Conservation (phyloP, 2,797 vertebrate genomes). For the Cirrhinus molitorella region DNA sequence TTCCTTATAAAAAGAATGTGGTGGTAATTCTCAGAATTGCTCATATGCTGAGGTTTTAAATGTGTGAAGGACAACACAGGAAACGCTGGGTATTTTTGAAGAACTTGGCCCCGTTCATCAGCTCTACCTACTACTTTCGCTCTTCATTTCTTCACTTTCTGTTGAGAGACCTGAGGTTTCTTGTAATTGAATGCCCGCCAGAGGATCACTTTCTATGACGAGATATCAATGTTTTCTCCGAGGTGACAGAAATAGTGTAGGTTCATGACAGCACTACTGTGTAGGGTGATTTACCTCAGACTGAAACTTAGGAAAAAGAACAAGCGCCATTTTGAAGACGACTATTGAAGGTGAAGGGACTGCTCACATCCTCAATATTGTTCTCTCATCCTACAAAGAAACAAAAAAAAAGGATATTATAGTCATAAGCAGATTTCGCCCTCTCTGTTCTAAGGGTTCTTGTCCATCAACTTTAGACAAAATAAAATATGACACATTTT, state of each 20-base stretch:
- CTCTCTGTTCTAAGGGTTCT: neutral
- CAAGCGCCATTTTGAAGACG: constrained; percentile 2
- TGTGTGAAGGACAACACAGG: constrained; percentile 36
- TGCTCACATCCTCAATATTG: neutral
- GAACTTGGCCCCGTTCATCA: constrained; percentile 14
- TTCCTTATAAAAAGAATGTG: constrained; percentile 1
- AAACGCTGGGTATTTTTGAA: constrained; percentile 27
- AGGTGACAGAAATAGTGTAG: neutral
- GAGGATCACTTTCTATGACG: constrained; percentile 19
- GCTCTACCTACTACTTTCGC: constrained; percentile 22
- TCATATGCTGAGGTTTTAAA: neutral
- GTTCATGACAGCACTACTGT: neutral
- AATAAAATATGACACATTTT: neutral
- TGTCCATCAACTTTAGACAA: neutral
- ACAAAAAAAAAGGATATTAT: neutral
- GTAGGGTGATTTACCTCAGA: constrained; percentile 31
- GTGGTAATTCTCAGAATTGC: constrained; percentile 38
- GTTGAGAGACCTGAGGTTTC: constrained; percentile 36
- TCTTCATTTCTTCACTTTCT: constrained; percentile 25
- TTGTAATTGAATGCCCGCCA: constrained; percentile 35
- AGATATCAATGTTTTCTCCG: neutral
- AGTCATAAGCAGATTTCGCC: neutral
- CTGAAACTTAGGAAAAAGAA: neutral
- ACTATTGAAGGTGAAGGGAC: neutral
- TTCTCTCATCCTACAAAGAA: constrained; percentile 2